Conservation (phyloP, 1,140 invertebrate genomes). For the Octopus bimaculoides region DNA sequence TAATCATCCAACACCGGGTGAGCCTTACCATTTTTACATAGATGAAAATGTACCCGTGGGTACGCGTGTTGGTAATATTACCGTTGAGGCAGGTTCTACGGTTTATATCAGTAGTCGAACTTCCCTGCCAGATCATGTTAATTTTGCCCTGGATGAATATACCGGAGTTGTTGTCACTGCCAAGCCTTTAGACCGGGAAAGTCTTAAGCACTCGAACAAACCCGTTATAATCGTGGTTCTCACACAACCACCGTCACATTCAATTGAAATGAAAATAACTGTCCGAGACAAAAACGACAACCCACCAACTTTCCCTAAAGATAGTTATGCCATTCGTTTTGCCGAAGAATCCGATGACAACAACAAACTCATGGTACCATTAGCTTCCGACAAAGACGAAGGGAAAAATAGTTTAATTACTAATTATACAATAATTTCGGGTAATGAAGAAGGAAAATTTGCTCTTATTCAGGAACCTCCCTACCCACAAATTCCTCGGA, state of each 20-base stretch:
- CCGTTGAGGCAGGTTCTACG: slow-evolving; percentile 20
- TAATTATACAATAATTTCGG: slow-evolving; percentile 37
- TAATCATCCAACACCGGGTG: slow-evolving; percentile 2
- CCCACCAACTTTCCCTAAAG: slow-evolving; percentile 70
- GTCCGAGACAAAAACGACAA: slow-evolving; percentile 86
- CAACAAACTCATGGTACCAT: slow-evolving; percentile 68
- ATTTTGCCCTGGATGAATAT: slow-evolving; percentile 30
- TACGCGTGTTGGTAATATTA: slow-evolving; percentile 25
- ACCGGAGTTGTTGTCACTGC: slow-evolving; percentile 31
- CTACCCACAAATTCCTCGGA: slow-evolving; percentile 24
- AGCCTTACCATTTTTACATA: slow-evolving; percentile 20
- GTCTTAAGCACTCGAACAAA: slow-evolving; percentile 9
- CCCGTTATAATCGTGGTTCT: neutral
- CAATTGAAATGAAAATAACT: slow-evolving; percentile 38
- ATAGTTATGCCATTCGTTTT: slow-evolving; percentile 24
- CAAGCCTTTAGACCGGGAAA: slow-evolving; percentile 33
- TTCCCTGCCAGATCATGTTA: slow-evolving; percentile 14
- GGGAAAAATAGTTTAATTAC: slow-evolving; percentile 58
- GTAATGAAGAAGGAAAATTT: slow-evolving; percentile 40
- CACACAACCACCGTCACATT: slow-evolving; percentile 13
- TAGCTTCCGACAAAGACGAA: slow-evolving; percentile 54
- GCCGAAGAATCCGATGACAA: slow-evolving; percentile 53
- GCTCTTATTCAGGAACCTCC: slow-evolving; percentile 27
- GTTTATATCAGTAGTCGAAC: slow-evolving; percentile 26
- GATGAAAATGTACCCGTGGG: slow-evolving; percentile 25